Base-by-base conservation (phyloP, 2,888 invertebrate genomes). In the Leptinotarsa haldemani region DNA sequence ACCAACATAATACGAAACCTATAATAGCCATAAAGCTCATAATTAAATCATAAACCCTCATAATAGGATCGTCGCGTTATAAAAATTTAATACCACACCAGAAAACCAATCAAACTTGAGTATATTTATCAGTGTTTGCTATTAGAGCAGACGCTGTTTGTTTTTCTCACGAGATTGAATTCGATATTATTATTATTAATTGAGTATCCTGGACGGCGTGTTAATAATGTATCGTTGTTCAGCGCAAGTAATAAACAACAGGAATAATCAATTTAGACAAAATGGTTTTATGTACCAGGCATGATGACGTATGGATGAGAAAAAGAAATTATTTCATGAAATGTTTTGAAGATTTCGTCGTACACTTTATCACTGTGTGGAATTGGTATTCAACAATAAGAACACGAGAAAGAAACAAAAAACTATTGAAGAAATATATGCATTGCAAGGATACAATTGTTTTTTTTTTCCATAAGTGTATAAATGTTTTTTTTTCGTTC, bases 91-190 rank as follows among this genome's bases (percentile, higher is more conserved):
- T 69, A 65, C 50, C 61, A 66, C 69, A 74, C 69, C 68, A 64
- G 69, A 66, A 69, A 69, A 71, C 76, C 75, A 77, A 77, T 77
- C 76, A 70, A 71, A 71, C 66, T 74, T 52, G 70, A 75, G 72
- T 71, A 69, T 75, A 74, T 74, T 78, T 78, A 78, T 78, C 72
- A 58, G 61, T 74, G 73, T 75, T 74, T 74, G 69, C 70, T 66
- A 71, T 78, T 74, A 70, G 73, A 73, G 20, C 69, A 74, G 68
- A 52, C 70, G 69, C 63, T 78, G 65, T 78, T 78, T 76, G 76
- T 74, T 73, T 73, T 75, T 74, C 73, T 70, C 76, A 74, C 69
- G 73, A 74, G 78, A 78, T 76, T 76, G 70, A 76, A 78, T 71
- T 53, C 73, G 12, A 69, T 73, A 74, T 76, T 69, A 70, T 75